Evolutionary conservation across 2,113 vertebrate species (phyloP).

Genomic region (Theropithecus gelada): DNA sequence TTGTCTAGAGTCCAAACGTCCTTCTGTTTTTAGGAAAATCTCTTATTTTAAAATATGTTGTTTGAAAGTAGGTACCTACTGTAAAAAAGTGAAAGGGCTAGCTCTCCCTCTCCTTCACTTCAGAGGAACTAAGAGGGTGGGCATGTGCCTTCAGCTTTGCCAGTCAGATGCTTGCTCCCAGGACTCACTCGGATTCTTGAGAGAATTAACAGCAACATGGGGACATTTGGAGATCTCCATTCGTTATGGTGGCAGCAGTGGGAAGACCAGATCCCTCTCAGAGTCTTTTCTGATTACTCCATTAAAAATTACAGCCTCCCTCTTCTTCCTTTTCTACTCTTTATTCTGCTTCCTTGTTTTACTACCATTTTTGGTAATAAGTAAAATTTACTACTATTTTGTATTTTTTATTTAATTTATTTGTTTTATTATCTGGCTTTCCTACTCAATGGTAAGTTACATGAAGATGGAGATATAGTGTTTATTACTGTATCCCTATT

Average conservation of each 20-base stretch:
- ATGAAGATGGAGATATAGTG: not conserved
- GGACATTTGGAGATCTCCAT: not conserved
- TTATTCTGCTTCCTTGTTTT: not conserved
- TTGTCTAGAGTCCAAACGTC: not conserved
- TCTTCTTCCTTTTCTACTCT: not conserved
- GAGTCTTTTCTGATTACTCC: not conserved
- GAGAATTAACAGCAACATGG: not conserved
- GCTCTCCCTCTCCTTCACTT: not conserved
- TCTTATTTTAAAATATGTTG: not conserved
- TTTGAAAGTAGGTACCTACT: not conserved
- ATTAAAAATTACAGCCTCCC: not conserved
- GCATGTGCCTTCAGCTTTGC: not conserved
- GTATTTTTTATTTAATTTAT: not conserved
- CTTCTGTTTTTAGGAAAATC: not conserved
- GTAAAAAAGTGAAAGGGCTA: not conserved
- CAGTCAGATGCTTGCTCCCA: not conserved
- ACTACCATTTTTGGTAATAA: not conserved
- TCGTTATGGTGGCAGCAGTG: not conserved
- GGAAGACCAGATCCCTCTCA: not conserved
- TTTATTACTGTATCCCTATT: not conserved
- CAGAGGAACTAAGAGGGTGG: not conserved
- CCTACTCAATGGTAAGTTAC: not conserved
- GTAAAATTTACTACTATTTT: no score
- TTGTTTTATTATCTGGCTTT: not conserved
- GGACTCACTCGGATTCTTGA: not conserved